Evolutionary conservation across 2,113 vertebrate genomes (phyloP).

Genomic region (Oryzias curvinotus): DNA sequence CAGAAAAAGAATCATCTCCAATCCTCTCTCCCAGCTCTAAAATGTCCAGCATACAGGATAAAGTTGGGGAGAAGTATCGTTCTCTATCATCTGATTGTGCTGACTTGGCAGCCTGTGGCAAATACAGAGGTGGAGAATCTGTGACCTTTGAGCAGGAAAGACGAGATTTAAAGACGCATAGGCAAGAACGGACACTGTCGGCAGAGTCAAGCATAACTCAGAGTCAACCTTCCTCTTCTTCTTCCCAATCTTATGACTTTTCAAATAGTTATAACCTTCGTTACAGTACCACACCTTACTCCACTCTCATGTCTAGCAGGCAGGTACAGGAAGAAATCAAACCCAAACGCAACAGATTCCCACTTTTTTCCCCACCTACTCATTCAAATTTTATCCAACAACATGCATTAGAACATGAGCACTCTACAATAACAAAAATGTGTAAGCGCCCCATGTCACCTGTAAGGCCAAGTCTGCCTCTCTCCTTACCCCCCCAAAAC

Average conservation of each 20-base stretch:
- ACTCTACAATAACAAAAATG: neutral
- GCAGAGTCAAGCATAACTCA: slow-evolving; percentile 37
- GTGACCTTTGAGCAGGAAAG: slow-evolving; percentile 39
- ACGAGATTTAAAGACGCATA: slow-evolving; percentile 3
- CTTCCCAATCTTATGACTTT: slow-evolving; percentile 62
- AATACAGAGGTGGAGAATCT: slow-evolving; percentile 8
- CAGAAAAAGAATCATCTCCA: slow-evolving; percentile 20
- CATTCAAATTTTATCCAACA: slow-evolving; percentile 22
- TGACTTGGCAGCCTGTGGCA: slow-evolving; percentile 17
- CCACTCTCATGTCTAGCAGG: slow-evolving; percentile 65
- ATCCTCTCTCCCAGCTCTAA: slow-evolving; percentile 16
- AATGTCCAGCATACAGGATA: slow-evolving; percentile 29
- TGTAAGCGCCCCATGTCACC: slow-evolving; percentile 15
- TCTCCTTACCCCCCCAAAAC: slow-evolving; percentile 25
- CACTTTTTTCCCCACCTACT: slow-evolving; percentile 30
- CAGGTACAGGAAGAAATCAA: slow-evolving; percentile 45
- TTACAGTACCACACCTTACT: slow-evolving; percentile 73
- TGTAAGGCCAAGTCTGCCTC: neutral
- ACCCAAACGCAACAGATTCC: slow-evolving; percentile 24
- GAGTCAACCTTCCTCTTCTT: slow-evolving; percentile 19
- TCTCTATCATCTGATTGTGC: slow-evolving; percentile 47
- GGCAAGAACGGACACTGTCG: slow-evolving; percentile 37
- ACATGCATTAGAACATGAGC: slow-evolving; percentile 8
- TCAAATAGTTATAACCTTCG: slow-evolving; percentile 55
- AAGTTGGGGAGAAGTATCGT: slow-evolving; percentile 42